phyloP scores from a whole-genome alignment of 2,113 vertebrate species.

The Brachyistius frenatus region DNA sequence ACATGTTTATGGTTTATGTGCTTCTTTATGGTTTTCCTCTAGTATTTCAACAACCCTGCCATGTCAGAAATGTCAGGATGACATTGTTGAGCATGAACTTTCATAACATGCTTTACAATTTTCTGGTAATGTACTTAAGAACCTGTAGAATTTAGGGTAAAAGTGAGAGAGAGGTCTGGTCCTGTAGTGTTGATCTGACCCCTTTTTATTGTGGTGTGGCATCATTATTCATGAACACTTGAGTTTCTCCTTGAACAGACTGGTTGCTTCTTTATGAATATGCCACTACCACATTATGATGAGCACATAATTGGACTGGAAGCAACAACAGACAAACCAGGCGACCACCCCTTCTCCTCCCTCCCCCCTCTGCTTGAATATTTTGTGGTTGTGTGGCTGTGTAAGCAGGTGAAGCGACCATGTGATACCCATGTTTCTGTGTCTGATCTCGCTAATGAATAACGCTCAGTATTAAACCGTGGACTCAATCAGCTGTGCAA shows the following conservation, averaged over 20 bases:
- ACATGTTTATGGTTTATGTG: too few species aligned
- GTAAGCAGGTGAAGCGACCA: conserved; percentile 7
- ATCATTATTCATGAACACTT: conserved; percentile 53
- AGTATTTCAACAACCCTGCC: too few species aligned
- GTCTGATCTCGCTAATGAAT: conserved; percentile 28
- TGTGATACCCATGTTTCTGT: background rate
- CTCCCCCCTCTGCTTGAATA: background rate
- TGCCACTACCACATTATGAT: conserved; percentile 6
- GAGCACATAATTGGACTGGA: background rate
- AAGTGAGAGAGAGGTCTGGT: background rate
- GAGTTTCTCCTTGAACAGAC: conserved; percentile 21
- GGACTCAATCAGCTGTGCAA: conserved; percentile 15
- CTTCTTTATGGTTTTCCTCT: too few species aligned
- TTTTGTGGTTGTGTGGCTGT: background rate
- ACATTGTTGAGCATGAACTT: too few species aligned
- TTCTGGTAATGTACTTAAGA: background rate
- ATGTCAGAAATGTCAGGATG: too few species aligned
- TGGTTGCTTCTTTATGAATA: conserved; percentile 39
- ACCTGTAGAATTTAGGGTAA: background rate
- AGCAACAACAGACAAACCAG: conserved; percentile 5
- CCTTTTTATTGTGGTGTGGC: conserved; percentile 8
- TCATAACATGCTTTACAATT: too few species aligned
- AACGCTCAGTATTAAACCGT: conserved; percentile 1
- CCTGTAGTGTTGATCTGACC: background rate
- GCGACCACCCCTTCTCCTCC: too few species aligned